Percentiles rank a stretch among this genome's conserved stretches.
Conservation (phyloP, 2,888 invertebrate genomes). For the Pandemis cinnamomeana region DNA sequence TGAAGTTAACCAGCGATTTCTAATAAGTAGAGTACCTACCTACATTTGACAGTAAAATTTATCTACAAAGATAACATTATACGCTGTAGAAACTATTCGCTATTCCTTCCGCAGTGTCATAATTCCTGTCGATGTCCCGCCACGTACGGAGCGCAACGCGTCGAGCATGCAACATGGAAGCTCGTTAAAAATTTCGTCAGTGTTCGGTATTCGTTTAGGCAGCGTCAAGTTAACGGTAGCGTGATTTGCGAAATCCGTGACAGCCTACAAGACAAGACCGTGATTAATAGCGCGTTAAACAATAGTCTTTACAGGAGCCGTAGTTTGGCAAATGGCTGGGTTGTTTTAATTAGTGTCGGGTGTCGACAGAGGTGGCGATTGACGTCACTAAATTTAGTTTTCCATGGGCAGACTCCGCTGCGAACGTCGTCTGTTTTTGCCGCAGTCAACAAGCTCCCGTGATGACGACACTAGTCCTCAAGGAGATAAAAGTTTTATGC, state of each 20-base stretch:
- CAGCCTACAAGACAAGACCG: conserved; percentile 34
- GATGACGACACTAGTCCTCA: conserved; percentile 21
- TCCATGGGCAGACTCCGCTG: not conserved
- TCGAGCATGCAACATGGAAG: conserved; percentile 3
- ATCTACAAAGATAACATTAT: not conserved
- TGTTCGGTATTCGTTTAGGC: conserved; percentile 29
- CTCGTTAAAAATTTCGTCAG: conserved; percentile 18
- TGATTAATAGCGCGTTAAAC: conserved; percentile 48
- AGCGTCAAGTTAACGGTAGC: conserved; percentile 29
- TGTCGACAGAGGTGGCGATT: conserved; percentile 43
- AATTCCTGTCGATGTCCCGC: not conserved
- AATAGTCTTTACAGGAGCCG: conserved; percentile 46
- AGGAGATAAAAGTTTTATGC: not conserved
- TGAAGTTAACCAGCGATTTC: not conserved
- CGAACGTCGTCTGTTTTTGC: not conserved
- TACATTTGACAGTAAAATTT: not conserved
- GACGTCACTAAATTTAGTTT: conserved; percentile 6
- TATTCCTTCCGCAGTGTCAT: conserved; percentile 26
- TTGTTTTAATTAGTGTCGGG: conserved; percentile 56
- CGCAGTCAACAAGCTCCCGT: conserved; percentile 18
- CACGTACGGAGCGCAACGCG: conserved; percentile 14
- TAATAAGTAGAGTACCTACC: not conserved
- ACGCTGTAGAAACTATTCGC: conserved; percentile 4
- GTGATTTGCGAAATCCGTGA: conserved; percentile 38
- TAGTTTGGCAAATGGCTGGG: conserved; percentile 50